phyloP scores from a whole-genome alignment of 2,113 vertebrate genomes.

The Apistogramma diplotaenia region DNA sequence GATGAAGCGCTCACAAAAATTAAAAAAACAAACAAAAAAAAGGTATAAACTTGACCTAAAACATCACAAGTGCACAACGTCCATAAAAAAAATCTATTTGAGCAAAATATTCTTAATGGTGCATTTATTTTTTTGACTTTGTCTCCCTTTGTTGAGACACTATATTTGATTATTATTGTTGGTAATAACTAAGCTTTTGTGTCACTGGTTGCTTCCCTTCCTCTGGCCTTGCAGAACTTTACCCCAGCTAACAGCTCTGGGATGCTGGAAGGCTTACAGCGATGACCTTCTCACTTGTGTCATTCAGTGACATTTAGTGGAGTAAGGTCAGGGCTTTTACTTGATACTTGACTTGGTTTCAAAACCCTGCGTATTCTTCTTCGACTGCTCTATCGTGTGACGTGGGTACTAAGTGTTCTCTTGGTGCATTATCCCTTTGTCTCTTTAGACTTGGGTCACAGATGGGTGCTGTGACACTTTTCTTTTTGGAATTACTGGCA shows the following conservation, averaged over 20 bases:
- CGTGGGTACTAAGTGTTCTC: not conserved
- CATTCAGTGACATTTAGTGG: not conserved
- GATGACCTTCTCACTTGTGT: not conserved
- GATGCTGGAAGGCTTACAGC: not conserved
- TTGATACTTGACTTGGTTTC: accelerated
- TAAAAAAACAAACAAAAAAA: not conserved
- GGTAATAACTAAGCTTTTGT: not conserved
- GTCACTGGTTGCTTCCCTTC: not conserved
- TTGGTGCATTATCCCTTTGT: accelerated
- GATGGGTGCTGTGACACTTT: not conserved
- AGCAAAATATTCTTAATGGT: not conserved
- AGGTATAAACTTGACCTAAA: not conserved
- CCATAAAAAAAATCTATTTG: accelerated
- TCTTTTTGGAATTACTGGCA: not conserved
- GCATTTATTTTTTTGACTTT: not conserved
- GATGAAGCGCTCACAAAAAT: not conserved
- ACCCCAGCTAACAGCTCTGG: not conserved
- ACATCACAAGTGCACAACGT: not conserved
- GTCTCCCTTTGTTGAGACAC: not conserved
- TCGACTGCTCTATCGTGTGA: no score
- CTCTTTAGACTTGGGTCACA: no score
- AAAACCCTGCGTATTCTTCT: not conserved
- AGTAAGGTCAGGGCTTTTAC: not conserved
- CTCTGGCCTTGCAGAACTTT: not conserved
- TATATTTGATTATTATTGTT: not conserved